Conservation (phyloP, 1,140 invertebrate species). For the Brachionus asplanchnoidis region DNA sequence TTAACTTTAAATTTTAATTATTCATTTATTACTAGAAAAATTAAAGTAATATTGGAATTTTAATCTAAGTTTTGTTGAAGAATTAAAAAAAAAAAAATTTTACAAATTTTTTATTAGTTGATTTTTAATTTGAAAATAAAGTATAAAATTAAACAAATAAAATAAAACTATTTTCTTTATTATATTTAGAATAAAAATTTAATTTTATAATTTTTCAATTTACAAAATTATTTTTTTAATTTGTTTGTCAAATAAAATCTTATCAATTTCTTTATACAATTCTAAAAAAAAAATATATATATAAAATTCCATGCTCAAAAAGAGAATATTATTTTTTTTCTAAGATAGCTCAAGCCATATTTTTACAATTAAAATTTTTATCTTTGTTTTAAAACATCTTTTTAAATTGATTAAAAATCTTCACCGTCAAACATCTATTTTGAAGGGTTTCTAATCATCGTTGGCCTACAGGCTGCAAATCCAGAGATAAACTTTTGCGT, state of each 20-base stretch:
- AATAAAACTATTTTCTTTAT: not conserved
- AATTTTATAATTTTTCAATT: not conserved
- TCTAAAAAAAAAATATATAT: not conserved
- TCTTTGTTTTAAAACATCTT: not conserved
- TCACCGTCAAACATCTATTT: not conserved
- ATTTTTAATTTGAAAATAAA: not conserved
- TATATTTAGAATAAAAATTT: not conserved
- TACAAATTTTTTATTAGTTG: not conserved
- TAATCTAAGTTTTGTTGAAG: too few species aligned
- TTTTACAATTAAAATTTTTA: not conserved
- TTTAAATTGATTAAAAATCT: not conserved
- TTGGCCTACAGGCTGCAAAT: not conserved
- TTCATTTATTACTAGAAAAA: too few species aligned
- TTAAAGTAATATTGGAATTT: too few species aligned
- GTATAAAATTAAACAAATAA: not conserved
- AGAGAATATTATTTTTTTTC: not conserved
- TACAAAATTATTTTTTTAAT: not conserved
- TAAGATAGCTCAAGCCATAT: not conserved
- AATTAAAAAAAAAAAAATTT: not conserved
- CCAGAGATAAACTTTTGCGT: constrained; percentile 9
- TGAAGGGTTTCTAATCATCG: not conserved
- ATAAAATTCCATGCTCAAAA: not conserved
- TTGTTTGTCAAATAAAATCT: not conserved
- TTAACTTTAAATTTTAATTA: too few species aligned
- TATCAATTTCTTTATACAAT: not conserved